Evolutionary conservation across 1,140 invertebrate species (phyloP).

Genomic region (Elysia chlorotica): DNA sequence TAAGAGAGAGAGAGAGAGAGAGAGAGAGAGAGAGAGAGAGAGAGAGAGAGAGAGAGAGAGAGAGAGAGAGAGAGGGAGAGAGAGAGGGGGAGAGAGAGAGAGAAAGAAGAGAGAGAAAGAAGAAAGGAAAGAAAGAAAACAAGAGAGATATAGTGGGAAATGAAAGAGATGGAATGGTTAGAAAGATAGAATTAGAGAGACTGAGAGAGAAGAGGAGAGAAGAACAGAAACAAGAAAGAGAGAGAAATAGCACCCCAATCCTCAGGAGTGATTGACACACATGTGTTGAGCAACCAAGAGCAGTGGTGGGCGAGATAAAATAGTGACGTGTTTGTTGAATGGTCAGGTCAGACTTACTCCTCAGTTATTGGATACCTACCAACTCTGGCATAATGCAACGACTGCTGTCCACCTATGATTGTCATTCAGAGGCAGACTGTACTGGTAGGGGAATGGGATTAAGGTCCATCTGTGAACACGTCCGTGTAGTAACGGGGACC

Average conservation of each 20-base stretch:
- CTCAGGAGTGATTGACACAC: background rate
- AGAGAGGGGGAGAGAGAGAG: background rate
- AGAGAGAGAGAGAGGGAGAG: background rate
- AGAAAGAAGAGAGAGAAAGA: background rate
- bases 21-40: background rate
- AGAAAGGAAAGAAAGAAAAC: background rate
- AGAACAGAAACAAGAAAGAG: background rate
- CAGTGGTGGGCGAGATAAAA: background rate
- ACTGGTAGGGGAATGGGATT: too few relatives aligned
- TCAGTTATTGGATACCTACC: too few relatives aligned
- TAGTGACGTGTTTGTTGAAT: too few relatives aligned
- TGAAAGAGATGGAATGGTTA: background rate
- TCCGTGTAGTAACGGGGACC: too few relatives aligned
- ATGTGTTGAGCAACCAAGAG: background rate
- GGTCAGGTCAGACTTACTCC: too few relatives aligned
- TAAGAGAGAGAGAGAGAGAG: background rate
- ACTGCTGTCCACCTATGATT: too few relatives aligned
- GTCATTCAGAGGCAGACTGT: too few relatives aligned
- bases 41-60: background rate
- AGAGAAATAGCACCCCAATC: background rate
- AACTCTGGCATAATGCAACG: too few relatives aligned
- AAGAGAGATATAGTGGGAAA: background rate
- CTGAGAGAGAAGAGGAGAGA: background rate
- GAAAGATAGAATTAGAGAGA: background rate
- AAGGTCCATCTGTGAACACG: too few relatives aligned